Conservation (phyloP, 1,140 invertebrate species). For the Arctopsyche grandis region DNA sequence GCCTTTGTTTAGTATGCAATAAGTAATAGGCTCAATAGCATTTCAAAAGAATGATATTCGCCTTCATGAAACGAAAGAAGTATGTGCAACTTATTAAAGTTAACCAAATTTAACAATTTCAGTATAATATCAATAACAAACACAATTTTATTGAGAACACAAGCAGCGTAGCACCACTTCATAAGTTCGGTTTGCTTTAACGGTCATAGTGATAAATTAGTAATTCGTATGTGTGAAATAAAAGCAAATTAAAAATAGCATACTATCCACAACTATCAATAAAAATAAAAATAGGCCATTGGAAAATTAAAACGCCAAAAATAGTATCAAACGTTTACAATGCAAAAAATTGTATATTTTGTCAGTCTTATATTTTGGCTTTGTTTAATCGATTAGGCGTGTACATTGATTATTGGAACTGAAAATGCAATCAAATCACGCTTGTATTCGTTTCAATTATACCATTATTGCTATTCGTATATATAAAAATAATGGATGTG, state of each 20-base stretch:
- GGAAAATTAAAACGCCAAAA: background rate
- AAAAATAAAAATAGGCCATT: conserved; percentile 9
- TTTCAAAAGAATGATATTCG: no score
- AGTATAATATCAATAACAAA: no score
- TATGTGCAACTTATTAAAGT: no score
- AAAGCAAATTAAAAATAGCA: background rate
- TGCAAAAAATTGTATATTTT: background rate
- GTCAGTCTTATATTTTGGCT: conserved; percentile 13
- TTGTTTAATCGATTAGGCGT: background rate
- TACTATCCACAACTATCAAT: background rate
- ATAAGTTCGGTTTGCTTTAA: background rate
- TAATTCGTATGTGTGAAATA: background rate
- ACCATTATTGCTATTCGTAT: no score
- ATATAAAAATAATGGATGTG: no score
- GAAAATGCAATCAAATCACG: no score
- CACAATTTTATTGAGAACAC: background rate
- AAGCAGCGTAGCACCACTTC: conserved; percentile 7
- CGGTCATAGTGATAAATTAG: background rate
- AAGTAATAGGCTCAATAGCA: no score
- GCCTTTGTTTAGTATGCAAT: no score
- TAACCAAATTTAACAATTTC: no score
- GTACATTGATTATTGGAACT: no score
- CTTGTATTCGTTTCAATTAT: no score
- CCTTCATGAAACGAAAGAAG: no score
- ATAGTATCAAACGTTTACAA: background rate